Conservation (phyloP, 2,113 vertebrate species). For the Sturnira hondurensis region DNA sequence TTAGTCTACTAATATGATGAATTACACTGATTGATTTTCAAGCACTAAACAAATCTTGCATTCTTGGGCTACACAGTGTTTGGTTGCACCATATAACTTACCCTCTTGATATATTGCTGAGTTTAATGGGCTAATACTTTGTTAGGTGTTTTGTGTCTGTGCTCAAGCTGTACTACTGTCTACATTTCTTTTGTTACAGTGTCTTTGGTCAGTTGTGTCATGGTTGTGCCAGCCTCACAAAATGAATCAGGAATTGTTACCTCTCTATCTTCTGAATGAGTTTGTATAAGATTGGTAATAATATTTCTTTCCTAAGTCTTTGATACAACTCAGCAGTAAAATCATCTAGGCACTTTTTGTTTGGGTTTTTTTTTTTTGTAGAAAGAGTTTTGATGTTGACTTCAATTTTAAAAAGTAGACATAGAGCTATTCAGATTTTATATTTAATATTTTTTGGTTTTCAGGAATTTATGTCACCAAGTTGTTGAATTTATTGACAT, state of each 20-base stretch:
- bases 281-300: background rate
- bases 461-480: background rate
- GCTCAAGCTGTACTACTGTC: background rate
- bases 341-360: background rate
- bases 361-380: background rate
- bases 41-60: no score
- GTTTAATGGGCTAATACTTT: background rate
- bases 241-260: fast-evolving
- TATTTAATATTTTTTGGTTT: background rate
- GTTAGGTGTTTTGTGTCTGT: background rate
- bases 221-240: fast-evolving
- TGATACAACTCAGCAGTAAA: background rate
- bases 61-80: fast-evolving
- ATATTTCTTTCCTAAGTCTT: background rate
- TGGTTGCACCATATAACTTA: fast-evolving
- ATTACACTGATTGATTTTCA: background rate
- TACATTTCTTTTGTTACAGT: background rate
- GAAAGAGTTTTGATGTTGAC: background rate
- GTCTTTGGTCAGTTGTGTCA: background rate
- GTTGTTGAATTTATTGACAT: no score
- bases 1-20: background rate
- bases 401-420: background rate
- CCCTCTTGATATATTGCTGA: fast-evolving
- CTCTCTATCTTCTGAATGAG: background rate
- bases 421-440: background rate